These are phyloP conservation scores for Lydus trimaculatus DNA, from an alignment of 2,888 invertebrate species.

Conservation along the genomic window DNA sequence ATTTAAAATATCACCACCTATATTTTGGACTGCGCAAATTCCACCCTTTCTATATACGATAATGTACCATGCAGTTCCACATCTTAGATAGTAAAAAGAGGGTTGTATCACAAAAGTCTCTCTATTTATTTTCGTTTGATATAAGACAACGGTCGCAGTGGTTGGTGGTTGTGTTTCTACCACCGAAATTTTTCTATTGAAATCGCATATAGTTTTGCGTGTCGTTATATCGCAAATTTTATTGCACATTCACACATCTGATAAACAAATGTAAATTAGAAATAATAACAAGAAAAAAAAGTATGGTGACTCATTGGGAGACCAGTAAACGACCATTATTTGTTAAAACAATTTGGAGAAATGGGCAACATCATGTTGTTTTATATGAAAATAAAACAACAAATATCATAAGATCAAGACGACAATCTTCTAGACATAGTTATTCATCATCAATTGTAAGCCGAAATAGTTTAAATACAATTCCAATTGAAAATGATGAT, in stretches of 20 bases:
- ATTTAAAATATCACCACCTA: not conserved
- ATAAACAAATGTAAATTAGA: not conserved
- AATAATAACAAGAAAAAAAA: conserved; percentile 19
- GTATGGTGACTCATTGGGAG: conserved; percentile 65
- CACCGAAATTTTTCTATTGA: conserved; percentile 3
- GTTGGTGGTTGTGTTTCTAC: conserved; percentile 44
- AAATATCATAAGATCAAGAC: not conserved
- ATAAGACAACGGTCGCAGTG: conserved; percentile 43
- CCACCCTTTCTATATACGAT: not conserved
- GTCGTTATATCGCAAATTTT: conserved; percentile 28
- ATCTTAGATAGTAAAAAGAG: conserved; percentile 21
- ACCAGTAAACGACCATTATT: conserved; percentile 66
- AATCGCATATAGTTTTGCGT: conserved; percentile 27
- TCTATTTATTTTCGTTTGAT: conserved; percentile 46
- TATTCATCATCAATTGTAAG: not conserved
- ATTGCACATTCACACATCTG: not conserved
- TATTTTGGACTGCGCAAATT: conserved; percentile 21
- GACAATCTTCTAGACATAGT: conserved; percentile 4
- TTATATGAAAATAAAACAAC: conserved; percentile 67
- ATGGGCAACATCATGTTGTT: conserved; percentile 73
- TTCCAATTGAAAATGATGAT: not conserved
- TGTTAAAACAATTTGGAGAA: conserved; percentile 72
- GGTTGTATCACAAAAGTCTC: conserved; percentile 37
- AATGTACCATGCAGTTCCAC: conserved; percentile 30
- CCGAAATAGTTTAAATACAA: not conserved